Conservation (phyloP, 2,888 invertebrate genomes). For the Drosophila mimica region DNA sequence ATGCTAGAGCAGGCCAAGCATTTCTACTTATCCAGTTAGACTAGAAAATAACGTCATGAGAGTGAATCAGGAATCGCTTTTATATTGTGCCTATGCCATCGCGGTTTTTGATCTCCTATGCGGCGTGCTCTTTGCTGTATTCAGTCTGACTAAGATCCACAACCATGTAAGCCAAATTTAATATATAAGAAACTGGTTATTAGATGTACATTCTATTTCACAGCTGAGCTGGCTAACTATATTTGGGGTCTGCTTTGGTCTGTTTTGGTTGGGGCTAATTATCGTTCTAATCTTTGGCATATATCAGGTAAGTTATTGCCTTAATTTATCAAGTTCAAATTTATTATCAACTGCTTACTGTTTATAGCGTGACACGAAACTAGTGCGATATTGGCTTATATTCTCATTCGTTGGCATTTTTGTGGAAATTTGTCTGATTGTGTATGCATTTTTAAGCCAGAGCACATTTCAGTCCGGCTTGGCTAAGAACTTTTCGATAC, state of each 20-base stretch:
- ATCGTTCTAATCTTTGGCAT: slow-evolving; percentile 54
- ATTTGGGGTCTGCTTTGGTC: slow-evolving; percentile 51
- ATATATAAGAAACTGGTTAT: not conserved
- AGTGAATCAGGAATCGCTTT: slow-evolving; percentile 19
- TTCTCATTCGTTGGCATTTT: slow-evolving; percentile 60
- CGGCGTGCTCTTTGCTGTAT: slow-evolving; percentile 48
- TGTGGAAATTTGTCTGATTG: slow-evolving; percentile 44
- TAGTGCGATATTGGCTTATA: slow-evolving; percentile 53
- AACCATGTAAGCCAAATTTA: slow-evolving; percentile 46
- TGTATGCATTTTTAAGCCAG: slow-evolving; percentile 50
- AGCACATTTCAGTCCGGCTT: slow-evolving; percentile 47
- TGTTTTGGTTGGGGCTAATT: slow-evolving; percentile 67
- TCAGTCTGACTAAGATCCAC: slow-evolving; percentile 42
- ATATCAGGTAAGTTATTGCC: slow-evolving; percentile 41
- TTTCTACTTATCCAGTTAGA: slow-evolving; percentile 1
- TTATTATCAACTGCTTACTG: not conserved
- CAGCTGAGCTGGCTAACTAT: slow-evolving; percentile 68
- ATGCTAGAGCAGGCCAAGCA: slow-evolving; percentile 34
- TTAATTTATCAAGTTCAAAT: not conserved
- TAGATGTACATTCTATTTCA: not conserved
- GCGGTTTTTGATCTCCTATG: slow-evolving; percentile 62
- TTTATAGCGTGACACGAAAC: slow-evolving; percentile 40
- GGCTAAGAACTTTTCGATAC: slow-evolving; percentile 31
- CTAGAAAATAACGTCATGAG: slow-evolving; percentile 23
- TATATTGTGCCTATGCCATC: slow-evolving; percentile 57